Evolutionary conservation across 1,140 invertebrate genomes (phyloP).

Genomic region (Diachasmimorpha longicaudata): DNA sequence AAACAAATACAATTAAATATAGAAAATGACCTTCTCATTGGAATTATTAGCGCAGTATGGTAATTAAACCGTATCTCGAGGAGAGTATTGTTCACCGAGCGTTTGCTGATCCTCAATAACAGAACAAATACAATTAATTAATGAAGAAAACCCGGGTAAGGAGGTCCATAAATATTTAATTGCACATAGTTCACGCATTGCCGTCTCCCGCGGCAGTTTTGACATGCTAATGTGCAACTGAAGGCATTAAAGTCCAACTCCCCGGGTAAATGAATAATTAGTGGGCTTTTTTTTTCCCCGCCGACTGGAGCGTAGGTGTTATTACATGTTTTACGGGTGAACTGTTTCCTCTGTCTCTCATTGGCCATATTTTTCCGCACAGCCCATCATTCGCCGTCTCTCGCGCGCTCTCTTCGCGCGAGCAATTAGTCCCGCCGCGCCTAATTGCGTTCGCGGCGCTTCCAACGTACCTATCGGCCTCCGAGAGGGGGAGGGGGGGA

Average conservation of each 20-base stretch:
- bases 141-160: neutral
- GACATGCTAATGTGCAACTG: conserved; percentile 39
- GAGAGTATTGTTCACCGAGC: too few species aligned
- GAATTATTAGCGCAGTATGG: too few species aligned
- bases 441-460: conserved; percentile 28
- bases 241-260: conserved; percentile 29
- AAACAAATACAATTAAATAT: too few species aligned
- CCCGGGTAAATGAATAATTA: conserved; percentile 51
- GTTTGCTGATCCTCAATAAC: neutral
- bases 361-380: conserved; percentile 32
- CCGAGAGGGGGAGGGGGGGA: neutral
- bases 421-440: conserved; percentile 29
- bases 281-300: conserved; percentile 37
- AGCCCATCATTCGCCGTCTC: neutral
- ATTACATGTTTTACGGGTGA: conserved; percentile 43
- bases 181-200: neutral
- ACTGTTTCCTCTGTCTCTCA: conserved; percentile 38
- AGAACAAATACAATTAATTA: neutral
- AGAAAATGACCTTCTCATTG: too few species aligned
- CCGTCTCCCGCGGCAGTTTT: conserved; percentile 13
- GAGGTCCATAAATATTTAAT: neutral
- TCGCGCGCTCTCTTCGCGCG: neutral
- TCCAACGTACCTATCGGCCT: neutral
- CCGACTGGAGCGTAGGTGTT: conserved; percentile 38
- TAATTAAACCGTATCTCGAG: too few species aligned